Base-by-base conservation (phyloP, 2,888 invertebrate genomes). In the Amiota mariae region DNA sequence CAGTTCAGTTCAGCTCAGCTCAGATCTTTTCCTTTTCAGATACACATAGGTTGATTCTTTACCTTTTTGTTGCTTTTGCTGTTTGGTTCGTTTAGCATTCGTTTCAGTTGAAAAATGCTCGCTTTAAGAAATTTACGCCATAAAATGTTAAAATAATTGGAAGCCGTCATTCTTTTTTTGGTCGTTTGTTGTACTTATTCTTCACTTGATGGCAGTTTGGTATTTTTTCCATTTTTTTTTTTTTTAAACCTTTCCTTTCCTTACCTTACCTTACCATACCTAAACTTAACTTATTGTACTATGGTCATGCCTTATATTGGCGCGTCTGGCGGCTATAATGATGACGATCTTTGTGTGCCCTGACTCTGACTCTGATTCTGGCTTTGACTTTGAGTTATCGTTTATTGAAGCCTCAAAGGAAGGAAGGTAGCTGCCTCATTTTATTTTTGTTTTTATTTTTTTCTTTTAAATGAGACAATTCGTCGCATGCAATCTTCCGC, bases 81-180 rank as follows among this genome's bases (percentile, higher is more conserved):
- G 36, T 63, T 36, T 51, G 51, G 51, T 54, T 54, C 67, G 67
- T 54, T 54, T 68, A 54, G 20, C 77, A 78, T 84, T 85, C 84
- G 83, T 84, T 86, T 86, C 87, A 84, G 81, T 82, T 68, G 67
- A 68, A 83, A 83, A 86, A 85, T 86, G 87, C 83, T 81, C 78
- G 80, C 80, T 81, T 81, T 82, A 76, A 84, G 85, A 86, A 83
- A 86, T 83, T 86, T 86, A 83, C 83, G 87, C 83, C 87, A 84
- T 84, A 84, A 87, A 84, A 87, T 85, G 85, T 85, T 83, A 78
- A 87, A 84, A 84, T 84, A 84, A 84, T 84, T 84, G 84, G 84
- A 85, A 86, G 67, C 67, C 46, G 67, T 66, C 67, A 68, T 20
- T 51, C 67, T 68, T 24, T 68, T 51, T 61, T 68, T 68, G 51